phyloP scores from a whole-genome alignment of 2,113 vertebrate species.

The Thalassarche chlororhynchos region DNA sequence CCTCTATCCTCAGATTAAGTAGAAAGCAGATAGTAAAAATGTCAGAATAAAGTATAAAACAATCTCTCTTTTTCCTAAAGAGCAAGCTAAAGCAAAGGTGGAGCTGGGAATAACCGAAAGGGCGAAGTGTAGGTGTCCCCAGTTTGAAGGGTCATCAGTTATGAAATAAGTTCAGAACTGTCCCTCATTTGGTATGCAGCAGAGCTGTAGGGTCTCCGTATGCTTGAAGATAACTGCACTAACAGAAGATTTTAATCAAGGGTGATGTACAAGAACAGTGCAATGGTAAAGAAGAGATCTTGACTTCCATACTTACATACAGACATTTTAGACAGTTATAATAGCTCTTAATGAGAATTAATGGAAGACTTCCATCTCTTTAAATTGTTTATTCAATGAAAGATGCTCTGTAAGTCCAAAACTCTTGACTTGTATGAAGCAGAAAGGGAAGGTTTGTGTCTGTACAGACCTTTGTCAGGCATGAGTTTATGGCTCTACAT shows the following conservation, averaged over 20 bases:
- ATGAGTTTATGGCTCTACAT: not conserved
- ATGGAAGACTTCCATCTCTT: not conserved
- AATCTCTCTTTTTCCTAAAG: not conserved
- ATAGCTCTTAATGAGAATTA: not conserved
- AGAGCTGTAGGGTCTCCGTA: not conserved
- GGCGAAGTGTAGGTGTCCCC: fast-evolving
- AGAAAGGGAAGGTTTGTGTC: not conserved
- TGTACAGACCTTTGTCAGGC: not conserved
- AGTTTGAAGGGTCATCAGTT: not conserved
- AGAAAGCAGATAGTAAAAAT: not conserved
- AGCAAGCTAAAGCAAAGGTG: not conserved
- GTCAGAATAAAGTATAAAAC: not conserved
- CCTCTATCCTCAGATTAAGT: not conserved
- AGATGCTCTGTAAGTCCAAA: not conserved
- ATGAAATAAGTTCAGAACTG: not conserved
- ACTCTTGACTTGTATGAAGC: not conserved
- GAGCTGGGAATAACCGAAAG: not conserved
- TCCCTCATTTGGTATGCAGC: not conserved
- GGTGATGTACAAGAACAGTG: not conserved
- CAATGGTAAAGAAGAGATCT: not conserved
- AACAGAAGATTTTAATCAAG: not conserved
- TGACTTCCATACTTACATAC: not conserved
- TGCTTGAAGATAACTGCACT: not conserved
- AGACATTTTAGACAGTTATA: not conserved
- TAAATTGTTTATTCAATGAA: not conserved